Evolutionary conservation across 2,797 vertebrate species (phyloP), one percentile per base, ranked within the genome.

Genomic region (Strix occidentalis): DNA sequence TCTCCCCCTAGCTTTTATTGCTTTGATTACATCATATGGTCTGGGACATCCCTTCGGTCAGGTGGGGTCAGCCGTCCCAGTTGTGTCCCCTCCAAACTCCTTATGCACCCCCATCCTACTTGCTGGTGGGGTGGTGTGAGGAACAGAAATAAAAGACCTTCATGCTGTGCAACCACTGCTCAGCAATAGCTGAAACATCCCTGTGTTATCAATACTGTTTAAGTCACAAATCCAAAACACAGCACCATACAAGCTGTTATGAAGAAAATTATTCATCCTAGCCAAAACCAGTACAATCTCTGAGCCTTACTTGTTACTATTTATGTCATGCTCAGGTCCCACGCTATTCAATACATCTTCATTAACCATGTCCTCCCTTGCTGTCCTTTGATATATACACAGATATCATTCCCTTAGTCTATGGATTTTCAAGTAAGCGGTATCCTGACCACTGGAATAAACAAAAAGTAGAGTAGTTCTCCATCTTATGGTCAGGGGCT

Each of bases 241-340:
- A 60, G 8, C 28, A 13, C 7, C 3, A 7, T 61, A 37, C 24
- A 61, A 84, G 10, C 43, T 71, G 11, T 29, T 60, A 10, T 54
- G 37, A 71, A 76, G 31, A 71, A 63, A 45, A 33, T 23, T 16
- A 65, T 65, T 14, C 35, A 48, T 56, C 50, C 10, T 26, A 86
- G 37, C 5, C 39, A 16, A 53, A 93, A 17, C 3, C 56, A 54
- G 21, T 15, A 28, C 9, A 45, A 20, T 41, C 53, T 84, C 31
- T 7, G 1, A 15, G 11, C 8, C 10, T 57, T 57, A 24, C 48
- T 53, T 11, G 2, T 2, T 29, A 35, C 3, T 1, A 21, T 74
- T 81, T 84, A 20, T 35, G 15, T 35, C 23, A 29, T 12, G 5
- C 26, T 75, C 6, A 7, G 21, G 20, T 53, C 43, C 11, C 57